Evolutionary conservation across 2,113 vertebrate species (phyloP).

Genomic region (Leptosomus discolor): DNA sequence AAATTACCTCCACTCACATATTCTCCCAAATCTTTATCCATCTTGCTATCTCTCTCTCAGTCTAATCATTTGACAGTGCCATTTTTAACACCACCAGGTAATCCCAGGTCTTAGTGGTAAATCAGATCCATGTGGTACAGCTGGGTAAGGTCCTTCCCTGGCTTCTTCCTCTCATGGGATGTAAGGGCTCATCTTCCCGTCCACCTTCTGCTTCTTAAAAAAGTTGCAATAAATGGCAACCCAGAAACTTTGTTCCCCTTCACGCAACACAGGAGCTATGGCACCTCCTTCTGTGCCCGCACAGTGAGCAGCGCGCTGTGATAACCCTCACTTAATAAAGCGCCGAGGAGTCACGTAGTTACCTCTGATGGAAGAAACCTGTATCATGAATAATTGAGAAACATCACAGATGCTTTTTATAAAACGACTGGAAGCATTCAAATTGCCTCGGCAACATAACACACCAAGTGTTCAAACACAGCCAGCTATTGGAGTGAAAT

Average conservation of each 20-base stretch:
- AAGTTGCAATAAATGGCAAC: not conserved
- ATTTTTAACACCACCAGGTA: not conserved
- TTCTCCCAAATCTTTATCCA: not conserved
- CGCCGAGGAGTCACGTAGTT: accelerated
- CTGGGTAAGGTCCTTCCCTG: not conserved
- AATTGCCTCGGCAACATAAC: not conserved
- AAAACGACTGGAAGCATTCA: not conserved
- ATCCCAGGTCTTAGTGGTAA: not conserved
- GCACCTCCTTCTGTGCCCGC: not conserved
- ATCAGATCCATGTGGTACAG: not conserved
- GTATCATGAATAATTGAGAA: constrained; percentile 39
- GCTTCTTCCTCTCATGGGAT: not conserved
- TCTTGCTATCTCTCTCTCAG: not conserved
- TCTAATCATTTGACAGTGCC: not conserved
- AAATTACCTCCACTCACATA: not conserved
- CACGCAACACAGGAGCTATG: accelerated
- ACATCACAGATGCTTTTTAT: not conserved
- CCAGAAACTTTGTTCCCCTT: not conserved
- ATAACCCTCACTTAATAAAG: not conserved
- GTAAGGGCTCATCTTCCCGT: not conserved
- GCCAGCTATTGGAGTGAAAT: not conserved
- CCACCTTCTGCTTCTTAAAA: not conserved
- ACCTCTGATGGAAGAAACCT: constrained; percentile 44
- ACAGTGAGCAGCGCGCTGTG: accelerated
- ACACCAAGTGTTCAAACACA: not conserved